A percentile compares a stretch with the other conserved stretches of the same genome.
Conservation (phyloP, 2,113 vertebrate genomes). For the Serilophus lunatus region DNA sequence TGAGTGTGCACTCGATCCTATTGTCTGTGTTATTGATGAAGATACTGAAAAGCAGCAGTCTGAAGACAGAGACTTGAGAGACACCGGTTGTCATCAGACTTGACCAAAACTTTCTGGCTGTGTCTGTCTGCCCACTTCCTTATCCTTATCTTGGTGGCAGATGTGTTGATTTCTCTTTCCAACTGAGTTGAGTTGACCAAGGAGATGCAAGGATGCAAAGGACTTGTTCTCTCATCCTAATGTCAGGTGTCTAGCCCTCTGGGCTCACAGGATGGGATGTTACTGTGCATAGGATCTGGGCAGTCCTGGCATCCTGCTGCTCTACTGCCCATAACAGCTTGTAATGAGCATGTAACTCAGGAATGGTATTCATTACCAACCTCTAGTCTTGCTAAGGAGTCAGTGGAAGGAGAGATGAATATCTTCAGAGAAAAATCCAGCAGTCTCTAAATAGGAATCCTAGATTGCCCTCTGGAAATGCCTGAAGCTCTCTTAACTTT, state of each 20-base stretch:
- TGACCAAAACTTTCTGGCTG: background rate
- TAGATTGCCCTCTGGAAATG: slow-evolving; percentile 22
- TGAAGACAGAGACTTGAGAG: background rate
- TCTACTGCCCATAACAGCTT: background rate
- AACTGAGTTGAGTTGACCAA: background rate
- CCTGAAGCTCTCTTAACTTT: background rate
- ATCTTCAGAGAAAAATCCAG: background rate
- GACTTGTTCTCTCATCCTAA: background rate
- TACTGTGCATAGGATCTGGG: background rate
- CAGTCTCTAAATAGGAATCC: background rate
- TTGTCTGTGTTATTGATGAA: background rate
- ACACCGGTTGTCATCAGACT: background rate
- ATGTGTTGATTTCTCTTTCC: background rate
- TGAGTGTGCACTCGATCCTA: too few species aligned
- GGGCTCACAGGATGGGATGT: background rate
- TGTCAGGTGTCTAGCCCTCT: background rate
- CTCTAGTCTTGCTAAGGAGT: background rate
- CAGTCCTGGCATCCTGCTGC: background rate
- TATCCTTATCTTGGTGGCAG: background rate
- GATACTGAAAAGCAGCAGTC: background rate
- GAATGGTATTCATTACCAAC: background rate
- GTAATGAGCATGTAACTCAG: background rate
- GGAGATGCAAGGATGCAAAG: background rate
- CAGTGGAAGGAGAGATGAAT: background rate
- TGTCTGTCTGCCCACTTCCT: background rate